Percentiles rank a stretch among this genome's conserved stretches.
These are phyloP conservation scores for Mactra quadrangularis DNA, from an alignment of 1,140 invertebrate genomes.

Conservation along the genomic window DNA sequence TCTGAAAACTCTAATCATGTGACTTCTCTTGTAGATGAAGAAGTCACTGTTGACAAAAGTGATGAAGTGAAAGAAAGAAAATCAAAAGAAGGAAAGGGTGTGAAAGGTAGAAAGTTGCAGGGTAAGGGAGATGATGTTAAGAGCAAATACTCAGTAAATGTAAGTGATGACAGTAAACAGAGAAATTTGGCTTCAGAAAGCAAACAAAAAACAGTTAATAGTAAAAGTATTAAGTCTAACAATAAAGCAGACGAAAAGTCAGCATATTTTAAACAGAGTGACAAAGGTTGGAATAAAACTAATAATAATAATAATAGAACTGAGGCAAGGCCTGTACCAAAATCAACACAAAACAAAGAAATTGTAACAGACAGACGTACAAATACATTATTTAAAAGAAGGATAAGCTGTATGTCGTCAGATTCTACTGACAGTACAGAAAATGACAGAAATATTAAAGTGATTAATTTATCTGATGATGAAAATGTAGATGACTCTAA, in stretches of 20 bases:
- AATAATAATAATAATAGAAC: no score
- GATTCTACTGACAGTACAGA: constrained; percentile 10
- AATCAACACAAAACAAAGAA: no score
- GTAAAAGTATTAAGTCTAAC: no score
- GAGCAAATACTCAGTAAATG: constrained; percentile 18
- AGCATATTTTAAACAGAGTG: no score
- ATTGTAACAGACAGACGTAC: no score
- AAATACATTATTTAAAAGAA: constrained; percentile 13
- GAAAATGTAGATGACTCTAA: background rate
- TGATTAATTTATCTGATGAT: constrained; percentile 16
- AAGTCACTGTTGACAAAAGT: background rate
- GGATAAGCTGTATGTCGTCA: constrained; percentile 9
- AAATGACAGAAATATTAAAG: constrained; percentile 1
- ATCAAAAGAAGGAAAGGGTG: constrained; percentile 55
- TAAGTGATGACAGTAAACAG: background rate
- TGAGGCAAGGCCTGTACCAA: no score
- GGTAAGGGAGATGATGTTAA: background rate
- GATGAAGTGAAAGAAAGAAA: constrained; percentile 28
- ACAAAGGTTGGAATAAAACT: no score
- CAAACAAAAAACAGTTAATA: no score
- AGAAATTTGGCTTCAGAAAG: no score
- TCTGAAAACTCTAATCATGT: no score
- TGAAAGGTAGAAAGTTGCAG: background rate
- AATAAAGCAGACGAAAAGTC: no score
- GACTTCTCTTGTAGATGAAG: no score